Base-by-base conservation (phyloP, 2,888 invertebrate species). In the Aporophyla lueneburgensis region DNA sequence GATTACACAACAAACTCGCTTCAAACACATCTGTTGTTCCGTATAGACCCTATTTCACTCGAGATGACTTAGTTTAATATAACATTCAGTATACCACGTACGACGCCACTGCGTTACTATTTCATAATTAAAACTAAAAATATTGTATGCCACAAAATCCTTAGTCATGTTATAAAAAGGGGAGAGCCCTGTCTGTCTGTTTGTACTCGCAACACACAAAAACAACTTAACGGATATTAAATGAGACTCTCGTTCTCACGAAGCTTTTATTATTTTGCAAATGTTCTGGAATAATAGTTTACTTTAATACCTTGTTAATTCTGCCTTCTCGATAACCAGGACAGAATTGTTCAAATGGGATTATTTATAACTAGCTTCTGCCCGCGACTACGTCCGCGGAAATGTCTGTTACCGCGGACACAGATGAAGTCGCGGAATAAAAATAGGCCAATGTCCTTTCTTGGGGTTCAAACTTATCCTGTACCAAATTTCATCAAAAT, bases 111-210 rank as follows among this genome's bases (percentile, higher is more conserved):
- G 43, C 53, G 53, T 27, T 33, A 54, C n/a, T 10, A 46, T 59
- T 74, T 54, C 33, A 54, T 74, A 54, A 74, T 76, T 76, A 62
- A 62, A 53, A 40, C 24, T 62, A 62, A 62, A 74, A 54, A 21
- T 76, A 76, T 75, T 75, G 53, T 62, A 62, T 75, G 62, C 6
- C 16, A 24, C 21, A 12, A 76, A 62, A 76, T 76, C 53, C 76
- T 76, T 53, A 76, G 61, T 76, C 61, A 62, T 33, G 33, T 62
- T 75, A 76, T 61, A 61, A 40, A 75, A 74, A 74, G 24, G 53
- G 76, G 62, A 21, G 46, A 56, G 43, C 54, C 12, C 24, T 12
- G 40, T 16, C 46, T 19, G 72, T 21, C n/a, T 53, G 5, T 76
- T 16, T 40, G 56, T 56, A n/a, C 10, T 40, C 40, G 54, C 43